Evolutionary conservation across 2,113 vertebrate species (phyloP), one percentile per base, ranked within the genome.

Genomic region (Myotis davidii): DNA sequence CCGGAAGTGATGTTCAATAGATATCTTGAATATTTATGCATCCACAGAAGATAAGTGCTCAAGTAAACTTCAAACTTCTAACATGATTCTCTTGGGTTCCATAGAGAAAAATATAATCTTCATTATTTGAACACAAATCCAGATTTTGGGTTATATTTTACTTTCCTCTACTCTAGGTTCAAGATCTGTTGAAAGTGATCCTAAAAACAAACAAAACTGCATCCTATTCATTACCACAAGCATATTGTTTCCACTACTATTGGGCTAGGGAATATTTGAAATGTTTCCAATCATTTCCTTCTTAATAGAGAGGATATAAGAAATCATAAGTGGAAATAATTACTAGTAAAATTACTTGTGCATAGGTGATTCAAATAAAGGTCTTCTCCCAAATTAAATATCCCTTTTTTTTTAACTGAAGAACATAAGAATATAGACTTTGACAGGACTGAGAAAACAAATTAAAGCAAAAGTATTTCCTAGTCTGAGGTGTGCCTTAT

Each of bases 321-420:
- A 72, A 70, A 37, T 65, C 37, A 54, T 56, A 72, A 52, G 48
- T 18, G 50, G 23, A 82, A 94, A 89, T 48, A 87, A 39, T 70
- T 64, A 77, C 5, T 86, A 78, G 7, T 54, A 42, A 87, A 95
- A 88, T 73, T 74, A 84, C 61, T 52, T 87, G 4, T 72, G 2
- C 10, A 39, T 89, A 77, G 39, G 25, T 54, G 12, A 83, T 64
- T 95, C 18, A 88, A 95, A 86, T 72, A 94, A 93, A 70, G 52
- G 6, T 4, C 34, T 42, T 85, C 25, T 74, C 85, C 29, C 29
- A 74, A 89, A 69, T 20, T 65, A 88, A 95, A 65, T 13, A 64
- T 45, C n/a, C 12, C 17, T 72, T 73, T 59, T n/a, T n/a, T 93
- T 88, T 88, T 76, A 94, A 72, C 5, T 17, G 72, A 90, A 74